A percentile compares a stretch with the other conserved stretches of the same genome.
These are phyloP conservation scores for Schrankia costaestrigalis DNA, from an alignment of 2,888 invertebrate genomes.

Conservation along the genomic window DNA sequence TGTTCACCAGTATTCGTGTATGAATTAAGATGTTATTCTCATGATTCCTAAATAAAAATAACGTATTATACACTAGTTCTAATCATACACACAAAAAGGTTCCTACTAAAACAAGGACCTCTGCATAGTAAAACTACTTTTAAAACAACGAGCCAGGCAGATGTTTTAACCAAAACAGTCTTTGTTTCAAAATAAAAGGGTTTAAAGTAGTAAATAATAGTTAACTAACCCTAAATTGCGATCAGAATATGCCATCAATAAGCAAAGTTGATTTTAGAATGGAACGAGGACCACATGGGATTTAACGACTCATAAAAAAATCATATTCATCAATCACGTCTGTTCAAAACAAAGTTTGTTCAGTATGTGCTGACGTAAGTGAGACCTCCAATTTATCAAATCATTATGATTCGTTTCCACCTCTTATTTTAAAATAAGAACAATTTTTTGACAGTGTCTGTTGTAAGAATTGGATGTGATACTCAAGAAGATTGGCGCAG, in stretches of 20 bases:
- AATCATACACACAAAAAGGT: too few relatives aligned
- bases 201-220: not conserved
- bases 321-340: conserved; percentile 38
- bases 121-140: too few relatives aligned
- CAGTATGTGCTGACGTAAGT: conserved; percentile 29
- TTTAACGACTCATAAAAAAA: conserved; percentile 39
- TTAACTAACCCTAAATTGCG: conserved; percentile 19
- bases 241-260: conserved; percentile 28
- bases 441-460: conserved; percentile 46
- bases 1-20: too few relatives aligned
- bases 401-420: conserved; percentile 29
- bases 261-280: conserved; percentile 27
- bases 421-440: conserved; percentile 39
- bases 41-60: too few relatives aligned
- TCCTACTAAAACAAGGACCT: too few relatives aligned
- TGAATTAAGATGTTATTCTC: too few relatives aligned
- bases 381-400: conserved; percentile 32
- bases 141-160: too few relatives aligned
- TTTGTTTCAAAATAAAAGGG: too few relatives aligned
- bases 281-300: conserved; percentile 26
- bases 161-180: too few relatives aligned
- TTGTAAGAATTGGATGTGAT: conserved; percentile 65
- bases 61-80: too few relatives aligned
- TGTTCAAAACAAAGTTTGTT: conserved; percentile 34
- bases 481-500: conserved; percentile 72